A percentile compares a stretch with the other conserved stretches of the same genome.
These are phyloP conservation scores for Pheosia tremula DNA, from an alignment of 2,888 invertebrate species.

Conservation along the genomic window DNA sequence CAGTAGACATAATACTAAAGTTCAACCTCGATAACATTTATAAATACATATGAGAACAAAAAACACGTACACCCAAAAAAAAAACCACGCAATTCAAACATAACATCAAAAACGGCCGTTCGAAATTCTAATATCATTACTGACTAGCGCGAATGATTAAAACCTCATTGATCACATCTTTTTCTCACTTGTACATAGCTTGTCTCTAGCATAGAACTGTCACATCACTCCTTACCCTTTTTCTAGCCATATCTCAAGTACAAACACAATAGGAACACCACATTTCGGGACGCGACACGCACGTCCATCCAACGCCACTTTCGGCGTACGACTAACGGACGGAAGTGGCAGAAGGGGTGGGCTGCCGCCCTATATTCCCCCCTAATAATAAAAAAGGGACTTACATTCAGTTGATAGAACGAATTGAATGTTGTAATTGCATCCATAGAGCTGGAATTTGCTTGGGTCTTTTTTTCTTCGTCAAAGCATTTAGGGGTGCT, in stretches of 20 bases:
- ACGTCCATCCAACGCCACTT: conserved; percentile 50
- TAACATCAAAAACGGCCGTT: background rate
- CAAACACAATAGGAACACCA: conserved; percentile 48
- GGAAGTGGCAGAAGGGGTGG: conserved; percentile 54
- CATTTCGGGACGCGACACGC: conserved; percentile 23
- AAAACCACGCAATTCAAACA: background rate
- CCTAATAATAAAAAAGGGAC: conserved; percentile 45
- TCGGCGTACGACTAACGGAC: conserved; percentile 60
- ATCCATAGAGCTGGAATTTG: conserved; percentile 30
- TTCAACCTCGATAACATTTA: too few relatives aligned
- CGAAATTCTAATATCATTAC: too few relatives aligned
- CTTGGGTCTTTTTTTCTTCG: conserved; percentile 8
- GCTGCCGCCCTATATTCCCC: conserved; percentile 63
- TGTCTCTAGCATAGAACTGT: background rate
- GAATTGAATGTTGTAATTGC: conserved; percentile 34
- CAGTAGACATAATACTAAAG: too few relatives aligned
- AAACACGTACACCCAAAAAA: background rate
- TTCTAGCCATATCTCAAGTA: conserved; percentile 70
- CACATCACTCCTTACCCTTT: conserved; percentile 66
- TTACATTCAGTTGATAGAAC: conserved; percentile 31
- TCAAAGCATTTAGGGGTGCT: conserved; percentile 10
- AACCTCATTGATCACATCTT: too few relatives aligned
- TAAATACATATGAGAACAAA: background rate
- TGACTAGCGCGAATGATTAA: too few relatives aligned
- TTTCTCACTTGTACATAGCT: background rate